Evolutionary conservation across 2,888 invertebrate genomes (phyloP), one percentile per base, ranked within the genome.

Genomic region (Biston stratarius): DNA sequence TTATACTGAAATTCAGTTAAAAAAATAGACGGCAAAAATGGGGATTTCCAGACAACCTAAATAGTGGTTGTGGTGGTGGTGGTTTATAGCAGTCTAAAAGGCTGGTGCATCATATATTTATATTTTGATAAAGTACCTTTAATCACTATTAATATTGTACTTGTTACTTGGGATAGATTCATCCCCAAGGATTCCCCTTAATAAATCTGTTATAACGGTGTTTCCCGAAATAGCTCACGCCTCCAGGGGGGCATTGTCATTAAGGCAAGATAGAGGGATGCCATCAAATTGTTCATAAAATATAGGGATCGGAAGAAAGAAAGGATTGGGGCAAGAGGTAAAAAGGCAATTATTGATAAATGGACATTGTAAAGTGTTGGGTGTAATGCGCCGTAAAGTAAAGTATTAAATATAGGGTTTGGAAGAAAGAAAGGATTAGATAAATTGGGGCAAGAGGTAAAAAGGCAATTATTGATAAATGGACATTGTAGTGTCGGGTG

Each of bases 241-340:
- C 59, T 48, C 58, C 11, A 8, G 58, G 47, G 59, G 59, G 59
- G 49, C 33, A 49, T 49, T 59, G 59, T 59, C 49, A 59, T 59
- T 59, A 59, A 7, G 15, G n/a, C 11, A 48, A 47, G 48, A 58
- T 36, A 36, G 59, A 59, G 40, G 49, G 49, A 33, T n/a, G 12
- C 59, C 59, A 33, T 59, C 59, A 59, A 59, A 59, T 49, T 59
- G 49, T 49, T 59, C 40, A 49, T 59, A 33, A 59, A 59, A 59
- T 59, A 59, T 59, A 33, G 59, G 12, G 11, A 58, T 42, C 34
- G 38, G 0, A 24, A 12, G 42, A 24, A 58, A 58, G 7, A 47
- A 57, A 47, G 34, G 44, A 7, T 34, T 34, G 11, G 45, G 45
- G 14, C 15, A 58, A 15, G 47, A 24, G 58, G 48, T 48, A 58